These are phyloP conservation scores for Dendropsophus ebraccatus DNA, from an alignment of 2,113 vertebrate species.

Conservation along the genomic window DNA sequence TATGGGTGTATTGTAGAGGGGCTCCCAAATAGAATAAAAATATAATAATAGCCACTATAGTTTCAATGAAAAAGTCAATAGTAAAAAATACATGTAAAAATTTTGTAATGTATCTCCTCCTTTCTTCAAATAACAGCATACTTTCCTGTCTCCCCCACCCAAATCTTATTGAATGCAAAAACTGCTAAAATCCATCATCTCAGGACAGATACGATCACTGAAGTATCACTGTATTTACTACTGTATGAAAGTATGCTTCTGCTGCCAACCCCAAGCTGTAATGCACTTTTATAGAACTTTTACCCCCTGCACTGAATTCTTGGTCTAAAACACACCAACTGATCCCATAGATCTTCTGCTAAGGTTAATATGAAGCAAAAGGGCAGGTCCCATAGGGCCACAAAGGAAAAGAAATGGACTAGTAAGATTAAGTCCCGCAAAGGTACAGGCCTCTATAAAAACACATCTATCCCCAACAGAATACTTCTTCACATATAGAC, in stretches of 20 bases:
- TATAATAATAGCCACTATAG: no score
- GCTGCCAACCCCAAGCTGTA: not conserved
- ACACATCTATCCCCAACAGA: not conserved
- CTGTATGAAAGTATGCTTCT: not conserved
- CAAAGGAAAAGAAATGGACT: not conserved
- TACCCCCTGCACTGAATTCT: not conserved
- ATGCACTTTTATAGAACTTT: not conserved
- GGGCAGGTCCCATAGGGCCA: not conserved
- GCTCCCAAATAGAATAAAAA: no score
- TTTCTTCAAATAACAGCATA: no score
- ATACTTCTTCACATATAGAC: not conserved
- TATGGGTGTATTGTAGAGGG: no score
- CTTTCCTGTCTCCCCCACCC: no score
- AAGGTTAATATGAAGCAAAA: slow-evolving; percentile 33
- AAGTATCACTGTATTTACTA: not conserved
- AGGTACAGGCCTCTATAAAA: not conserved
- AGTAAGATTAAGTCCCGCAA: not conserved
- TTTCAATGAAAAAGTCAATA: no score
- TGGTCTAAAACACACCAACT: not conserved
- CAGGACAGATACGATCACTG: no score
- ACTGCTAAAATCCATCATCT: no score
- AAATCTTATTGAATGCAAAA: no score
- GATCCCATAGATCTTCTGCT: slow-evolving; percentile 23
- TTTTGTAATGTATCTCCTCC: no score
- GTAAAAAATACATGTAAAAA: no score